A percentile compares a stretch with the other conserved stretches of the same genome.
phyloP scores from a whole-genome alignment of 2,888 invertebrate species.

The Brenthis ino region DNA sequence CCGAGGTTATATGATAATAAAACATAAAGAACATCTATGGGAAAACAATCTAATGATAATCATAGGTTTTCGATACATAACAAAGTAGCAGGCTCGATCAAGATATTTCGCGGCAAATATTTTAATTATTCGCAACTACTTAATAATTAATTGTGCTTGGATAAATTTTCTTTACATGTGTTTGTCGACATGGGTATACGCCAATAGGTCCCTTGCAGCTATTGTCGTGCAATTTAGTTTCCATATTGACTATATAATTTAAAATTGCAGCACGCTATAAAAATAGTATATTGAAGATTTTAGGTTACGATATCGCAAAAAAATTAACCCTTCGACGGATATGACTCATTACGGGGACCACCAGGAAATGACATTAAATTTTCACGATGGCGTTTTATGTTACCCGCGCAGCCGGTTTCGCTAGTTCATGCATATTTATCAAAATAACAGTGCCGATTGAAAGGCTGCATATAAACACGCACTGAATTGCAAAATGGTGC shows the following conservation, averaged over 20 bases:
- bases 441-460: constrained; percentile 81
- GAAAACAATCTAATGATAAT: too few relatives aligned
- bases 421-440: constrained; percentile 81
- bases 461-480: constrained; percentile 81
- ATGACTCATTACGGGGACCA: constrained; percentile 77
- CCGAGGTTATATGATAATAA: too few relatives aligned
- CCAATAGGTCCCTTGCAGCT: not conserved
- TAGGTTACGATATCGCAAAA: constrained; percentile 67
- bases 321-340: constrained; percentile 79
- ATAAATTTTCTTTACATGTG: too few relatives aligned
- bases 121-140: too few relatives aligned
- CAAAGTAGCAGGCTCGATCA: too few relatives aligned
- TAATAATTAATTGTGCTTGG: too few relatives aligned
- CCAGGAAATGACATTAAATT: constrained; percentile 81
- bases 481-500: constrained; percentile 65
- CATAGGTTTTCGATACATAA: too few relatives aligned
- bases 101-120: too few relatives aligned
- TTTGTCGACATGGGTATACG: too few relatives aligned
- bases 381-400: constrained; percentile 80
- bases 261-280: constrained; percentile 11
- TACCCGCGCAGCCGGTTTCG: constrained; percentile 72
- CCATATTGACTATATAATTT: not conserved
- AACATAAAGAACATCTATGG: too few relatives aligned
- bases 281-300: constrained; percentile 62
- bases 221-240: not conserved